Evolutionary conservation across 2,888 invertebrate species (phyloP), one percentile per base, ranked within the genome.

Genomic region (Torymus aiolomorphi): DNA sequence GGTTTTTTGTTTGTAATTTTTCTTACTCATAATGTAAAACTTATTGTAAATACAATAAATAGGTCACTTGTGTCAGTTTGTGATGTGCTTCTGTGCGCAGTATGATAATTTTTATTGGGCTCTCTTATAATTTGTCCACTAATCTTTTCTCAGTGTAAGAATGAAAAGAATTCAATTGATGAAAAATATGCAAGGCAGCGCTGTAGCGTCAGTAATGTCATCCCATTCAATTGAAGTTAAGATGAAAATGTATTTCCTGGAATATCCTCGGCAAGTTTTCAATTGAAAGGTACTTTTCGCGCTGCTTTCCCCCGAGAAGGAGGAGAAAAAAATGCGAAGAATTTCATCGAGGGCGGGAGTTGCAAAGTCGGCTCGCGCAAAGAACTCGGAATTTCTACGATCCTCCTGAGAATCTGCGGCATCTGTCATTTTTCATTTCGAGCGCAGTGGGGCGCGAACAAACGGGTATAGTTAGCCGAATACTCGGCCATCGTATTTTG

Each of bases 361-460:
- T 56, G 67, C 49, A 51, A 52, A 56, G 42, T 18, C n/a, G 51
- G 54, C 31, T 18, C 18, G 42, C n/a, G 65, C 12, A 65, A 65
- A 76, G 24, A 66, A 59, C 20, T 69, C 14, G 31, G 51, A 79
- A 59, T 59, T 42, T 16, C 61, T 54, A n/a, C 24, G 52, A 73
- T 76, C n/a, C 73, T 62, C 73, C 49, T 62, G 66, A 57, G 71
- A 79, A 79, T 79, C 61, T 52, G n/a, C 18, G 79, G 75, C 65
- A 71, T 74, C 76, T 76, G 72, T 76, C 76, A 80, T 80, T 80
- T 80, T 61, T 76, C 72, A 72, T 80, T 80, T 80, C 20, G 61
- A 18, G 42, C 24, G 24, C 11, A 52, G 71, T 42, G 51, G 49
- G 49, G 67, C 52, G 69, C 67, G 69, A 69, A 69, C 62, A 69